Percentiles rank a stretch among this genome's conserved stretches.
phyloP scores from a whole-genome alignment of 2,113 vertebrate species.

The Columba janthina region DNA sequence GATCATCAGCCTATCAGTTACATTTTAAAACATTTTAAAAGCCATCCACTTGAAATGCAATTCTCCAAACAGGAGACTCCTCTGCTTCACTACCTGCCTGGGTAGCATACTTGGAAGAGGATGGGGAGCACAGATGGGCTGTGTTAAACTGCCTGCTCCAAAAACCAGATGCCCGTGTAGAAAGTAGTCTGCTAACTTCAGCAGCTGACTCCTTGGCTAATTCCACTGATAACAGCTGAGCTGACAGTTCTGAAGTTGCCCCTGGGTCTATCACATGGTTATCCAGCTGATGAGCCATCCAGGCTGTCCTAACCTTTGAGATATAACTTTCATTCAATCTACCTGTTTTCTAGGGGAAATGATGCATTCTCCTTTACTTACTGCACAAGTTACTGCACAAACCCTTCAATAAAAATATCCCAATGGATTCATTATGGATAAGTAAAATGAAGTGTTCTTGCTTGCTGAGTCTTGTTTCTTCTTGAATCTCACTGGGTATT shows the following conservation, averaged over 20 bases:
- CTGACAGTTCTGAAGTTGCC: slow-evolving; percentile 57
- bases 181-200: slow-evolving; percentile 37
- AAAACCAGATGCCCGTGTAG: slow-evolving; percentile 7
- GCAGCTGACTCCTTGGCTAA: slow-evolving; percentile 31
- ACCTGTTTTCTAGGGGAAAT: slow-evolving; percentile 16
- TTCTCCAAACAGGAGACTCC: not conserved
- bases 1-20: not conserved
- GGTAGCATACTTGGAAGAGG: not conserved
- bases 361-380: not conserved
- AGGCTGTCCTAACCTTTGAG: slow-evolving; percentile 23
- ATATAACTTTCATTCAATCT: not conserved
- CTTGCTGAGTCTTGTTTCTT: not conserved
- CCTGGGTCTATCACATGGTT: slow-evolving; percentile 45
- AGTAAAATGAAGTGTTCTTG: slow-evolving; percentile 18
- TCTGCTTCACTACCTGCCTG: not conserved
- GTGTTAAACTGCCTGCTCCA: not conserved
- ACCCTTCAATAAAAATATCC: not conserved
- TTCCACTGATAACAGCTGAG: slow-evolving; percentile 9
- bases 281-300: slow-evolving; percentile 47
- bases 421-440: not conserved
- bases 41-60: not conserved
- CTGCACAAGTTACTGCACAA: not conserved
- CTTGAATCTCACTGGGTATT: not conserved
- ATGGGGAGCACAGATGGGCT: slow-evolving; percentile 2
- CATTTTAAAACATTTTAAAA: not conserved